Conservation (phyloP, 2,888 invertebrate species). For the Caenorhabditis doughertyi region DNA sequence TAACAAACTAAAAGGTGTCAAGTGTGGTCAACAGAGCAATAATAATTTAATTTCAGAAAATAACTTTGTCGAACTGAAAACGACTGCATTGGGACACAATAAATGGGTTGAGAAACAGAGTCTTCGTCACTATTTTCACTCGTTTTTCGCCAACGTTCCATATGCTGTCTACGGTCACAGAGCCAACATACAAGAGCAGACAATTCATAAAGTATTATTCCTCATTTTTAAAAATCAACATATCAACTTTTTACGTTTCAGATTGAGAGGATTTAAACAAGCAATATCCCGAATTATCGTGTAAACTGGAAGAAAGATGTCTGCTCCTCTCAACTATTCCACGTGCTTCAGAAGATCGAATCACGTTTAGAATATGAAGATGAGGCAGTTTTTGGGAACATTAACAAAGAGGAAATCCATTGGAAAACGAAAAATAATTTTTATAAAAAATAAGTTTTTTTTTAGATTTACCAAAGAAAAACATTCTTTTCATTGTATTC, state of each 20-base stretch:
- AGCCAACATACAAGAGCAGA: background rate
- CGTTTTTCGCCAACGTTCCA: background rate
- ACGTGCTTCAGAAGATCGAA: background rate
- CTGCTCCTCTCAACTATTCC: conserved; percentile 8
- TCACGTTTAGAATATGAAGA: background rate
- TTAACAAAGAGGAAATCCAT: no score
- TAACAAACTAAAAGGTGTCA: background rate
- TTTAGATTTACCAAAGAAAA: no score
- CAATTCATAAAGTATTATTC: background rate
- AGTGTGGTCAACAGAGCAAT: background rate
- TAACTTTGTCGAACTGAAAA: conserved; percentile 5
- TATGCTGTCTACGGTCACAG: background rate
- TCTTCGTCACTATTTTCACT: background rate
- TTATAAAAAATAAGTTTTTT: no score
- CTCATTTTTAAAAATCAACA: background rate
- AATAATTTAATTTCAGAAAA: background rate
- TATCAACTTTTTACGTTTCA: background rate
- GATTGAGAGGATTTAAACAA: background rate
- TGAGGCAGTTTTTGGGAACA: background rate
- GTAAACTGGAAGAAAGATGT: conserved; percentile 4
- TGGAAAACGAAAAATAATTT: no score
- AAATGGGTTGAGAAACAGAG: background rate
- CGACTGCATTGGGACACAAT: background rate
- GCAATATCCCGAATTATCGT: background rate
- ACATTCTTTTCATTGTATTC: no score